Percentiles rank a stretch among this genome's conserved stretches.
Conservation (phyloP, 2,113 vertebrate genomes). For the Eonycteris spelaea region DNA sequence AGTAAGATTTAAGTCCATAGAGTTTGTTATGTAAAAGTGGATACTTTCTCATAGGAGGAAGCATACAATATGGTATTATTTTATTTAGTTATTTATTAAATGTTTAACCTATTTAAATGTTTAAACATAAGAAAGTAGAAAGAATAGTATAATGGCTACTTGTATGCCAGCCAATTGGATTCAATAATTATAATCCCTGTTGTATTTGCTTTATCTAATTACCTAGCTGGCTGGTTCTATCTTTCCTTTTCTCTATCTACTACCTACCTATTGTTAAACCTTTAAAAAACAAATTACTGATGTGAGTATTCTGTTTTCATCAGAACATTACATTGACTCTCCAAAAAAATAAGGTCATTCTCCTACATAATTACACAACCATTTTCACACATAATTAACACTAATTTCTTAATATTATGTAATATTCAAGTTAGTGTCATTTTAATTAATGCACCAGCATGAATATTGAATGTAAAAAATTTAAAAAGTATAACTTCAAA, state of each 20-base stretch:
- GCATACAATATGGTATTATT: not conserved
- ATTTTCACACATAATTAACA: not conserved
- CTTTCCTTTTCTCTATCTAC: not conserved
- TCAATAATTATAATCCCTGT: not conserved
- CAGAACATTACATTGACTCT: not conserved
- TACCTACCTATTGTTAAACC: not conserved
- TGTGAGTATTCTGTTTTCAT: not conserved
- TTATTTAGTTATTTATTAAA: not conserved
- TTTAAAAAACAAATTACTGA: not conserved
- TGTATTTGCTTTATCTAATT: not conserved
- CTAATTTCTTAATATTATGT: not conserved
- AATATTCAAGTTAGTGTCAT: not conserved
- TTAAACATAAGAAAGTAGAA: not conserved
- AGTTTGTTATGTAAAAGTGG: not conserved
- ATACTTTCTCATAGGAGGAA: not conserved
- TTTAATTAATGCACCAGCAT: not conserved
- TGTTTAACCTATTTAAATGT: not conserved
- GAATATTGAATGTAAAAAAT: not conserved
- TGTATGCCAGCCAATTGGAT: not conserved
- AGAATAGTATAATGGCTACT: not conserved
- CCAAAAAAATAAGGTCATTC: not conserved
- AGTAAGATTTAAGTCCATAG: not conserved
- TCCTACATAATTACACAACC: not conserved
- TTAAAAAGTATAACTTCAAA: not conserved
- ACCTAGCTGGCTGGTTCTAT: not conserved